These are phyloP conservation scores for Psittacula cyanocephala DNA, from an alignment of 2,113 vertebrate genomes.

Conservation along the genomic window DNA sequence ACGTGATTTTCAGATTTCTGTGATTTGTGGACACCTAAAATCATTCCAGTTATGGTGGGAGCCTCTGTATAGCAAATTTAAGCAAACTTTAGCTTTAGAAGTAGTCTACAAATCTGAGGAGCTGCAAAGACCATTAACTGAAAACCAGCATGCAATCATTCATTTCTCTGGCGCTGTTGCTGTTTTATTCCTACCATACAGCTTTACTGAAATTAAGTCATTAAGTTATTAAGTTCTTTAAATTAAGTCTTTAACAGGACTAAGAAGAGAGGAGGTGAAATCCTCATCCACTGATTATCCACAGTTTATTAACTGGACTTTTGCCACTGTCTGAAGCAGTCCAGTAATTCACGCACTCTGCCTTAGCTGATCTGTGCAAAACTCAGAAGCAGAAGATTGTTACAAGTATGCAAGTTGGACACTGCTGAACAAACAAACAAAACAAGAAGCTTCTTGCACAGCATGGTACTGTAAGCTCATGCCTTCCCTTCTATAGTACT, in stretches of 20 bases:
- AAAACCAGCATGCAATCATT: background rate
- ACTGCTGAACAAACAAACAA: background rate
- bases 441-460: background rate
- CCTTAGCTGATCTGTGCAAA: fast-evolving
- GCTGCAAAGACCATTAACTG: background rate
- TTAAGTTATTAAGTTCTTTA: background rate
- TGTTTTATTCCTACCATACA: background rate
- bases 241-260: background rate
- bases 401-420: background rate
- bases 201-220: background rate
- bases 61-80: background rate
- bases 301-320: background rate
- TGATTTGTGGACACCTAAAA: background rate
- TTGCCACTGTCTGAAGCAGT: background rate
- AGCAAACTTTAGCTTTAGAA: background rate
- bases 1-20: background rate
- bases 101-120: background rate
- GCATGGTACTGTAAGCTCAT: background rate
- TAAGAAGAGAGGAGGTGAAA: background rate
- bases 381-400: background rate
- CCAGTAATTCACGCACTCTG: background rate
- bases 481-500: background rate
- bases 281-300: background rate
- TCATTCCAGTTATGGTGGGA: background rate
- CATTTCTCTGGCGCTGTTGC: background rate